Percentiles rank a stretch among this genome's conserved stretches.
These are phyloP conservation scores for Myiotriccus ornatus DNA, from an alignment of 2,797 vertebrate species.

Conservation along the genomic window DNA sequence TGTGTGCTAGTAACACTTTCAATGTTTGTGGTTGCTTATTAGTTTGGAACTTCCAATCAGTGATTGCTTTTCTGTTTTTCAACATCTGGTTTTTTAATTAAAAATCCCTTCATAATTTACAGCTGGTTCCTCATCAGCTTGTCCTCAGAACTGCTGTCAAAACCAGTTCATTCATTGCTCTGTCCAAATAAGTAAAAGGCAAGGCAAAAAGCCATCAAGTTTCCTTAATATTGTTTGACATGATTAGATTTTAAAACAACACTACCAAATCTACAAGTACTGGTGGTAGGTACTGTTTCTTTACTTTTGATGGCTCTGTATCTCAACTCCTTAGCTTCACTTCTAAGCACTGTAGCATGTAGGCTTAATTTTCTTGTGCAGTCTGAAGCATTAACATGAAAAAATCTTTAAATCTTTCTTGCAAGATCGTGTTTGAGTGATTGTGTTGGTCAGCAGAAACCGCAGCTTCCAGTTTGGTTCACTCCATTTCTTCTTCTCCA, in stretches of 20 bases:
- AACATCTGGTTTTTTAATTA: constrained; percentile 21
- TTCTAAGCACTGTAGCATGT: background rate
- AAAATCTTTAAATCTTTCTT: constrained; percentile 34
- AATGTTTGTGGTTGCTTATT: background rate
- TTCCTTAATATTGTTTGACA: constrained; percentile 41
- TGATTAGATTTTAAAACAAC: background rate
- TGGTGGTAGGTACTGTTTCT: background rate
- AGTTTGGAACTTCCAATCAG: background rate
- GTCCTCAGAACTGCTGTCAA: constrained; percentile 31
- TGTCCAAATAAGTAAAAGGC: constrained; percentile 34
- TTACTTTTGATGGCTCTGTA: constrained; percentile 7
- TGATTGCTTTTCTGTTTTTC: background rate
- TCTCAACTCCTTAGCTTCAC: background rate
- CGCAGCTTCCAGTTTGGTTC: background rate
- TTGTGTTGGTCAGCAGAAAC: background rate
- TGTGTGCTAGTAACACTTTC: background rate
- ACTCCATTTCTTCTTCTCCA: background rate
- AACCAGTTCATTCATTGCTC: constrained; percentile 27
- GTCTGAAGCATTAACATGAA: constrained; percentile 32
- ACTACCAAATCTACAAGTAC: background rate
- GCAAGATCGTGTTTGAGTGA: background rate
- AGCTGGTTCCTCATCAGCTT: constrained; percentile 23
- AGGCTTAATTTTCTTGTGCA: background rate
- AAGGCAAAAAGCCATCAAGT: constrained; percentile 15
- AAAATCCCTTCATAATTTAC: constrained; percentile 54